A percentile compares a stretch with the other conserved stretches of the same genome.
Evolutionary conservation across 2,888 invertebrate genomes (phyloP).

Genomic region (Thera britannica): DNA sequence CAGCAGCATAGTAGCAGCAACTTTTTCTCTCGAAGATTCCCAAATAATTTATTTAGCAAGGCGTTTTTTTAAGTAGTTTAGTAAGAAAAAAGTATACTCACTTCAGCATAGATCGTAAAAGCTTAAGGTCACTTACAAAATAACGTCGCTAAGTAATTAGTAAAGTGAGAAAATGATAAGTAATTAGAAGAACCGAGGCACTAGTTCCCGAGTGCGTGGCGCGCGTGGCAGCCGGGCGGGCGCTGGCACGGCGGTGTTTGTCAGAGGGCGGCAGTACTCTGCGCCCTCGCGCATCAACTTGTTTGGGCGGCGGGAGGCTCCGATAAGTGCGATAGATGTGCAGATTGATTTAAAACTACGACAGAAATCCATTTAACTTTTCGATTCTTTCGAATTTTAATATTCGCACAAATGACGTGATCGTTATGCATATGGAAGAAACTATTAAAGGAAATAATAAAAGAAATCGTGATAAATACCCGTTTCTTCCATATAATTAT

Average conservation of each 20-base stretch:
- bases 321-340: slow-evolving; percentile 3
- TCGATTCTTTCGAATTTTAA: too few species aligned
- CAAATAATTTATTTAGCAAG: not conserved
- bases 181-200: slow-evolving; percentile 42
- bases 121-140: slow-evolving; percentile 48
- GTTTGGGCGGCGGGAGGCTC: slow-evolving; percentile 29
- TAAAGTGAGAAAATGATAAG: slow-evolving; percentile 34
- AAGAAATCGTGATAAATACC: too few species aligned
- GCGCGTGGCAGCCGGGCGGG: slow-evolving; percentile 39
- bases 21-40: too few species aligned
- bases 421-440: too few species aligned
- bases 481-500: too few species aligned
- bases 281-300: slow-evolving; percentile 39
- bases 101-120: slow-evolving; percentile 47
- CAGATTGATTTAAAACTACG: not conserved
- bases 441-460: too few species aligned
- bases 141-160: slow-evolving; percentile 48
- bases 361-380: too few species aligned
- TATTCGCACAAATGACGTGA: too few species aligned
- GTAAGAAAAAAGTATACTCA: slow-evolving; percentile 43
- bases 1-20: too few species aligned
- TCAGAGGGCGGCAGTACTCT: slow-evolving; percentile 60
- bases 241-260: slow-evolving; percentile 54
- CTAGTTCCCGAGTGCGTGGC: slow-evolving; percentile 48
- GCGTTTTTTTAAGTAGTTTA: not conserved